Evolutionary conservation across 2,888 invertebrate species (phyloP), one percentile per base, ranked within the genome.

Genomic region (Horisme vitalbata): DNA sequence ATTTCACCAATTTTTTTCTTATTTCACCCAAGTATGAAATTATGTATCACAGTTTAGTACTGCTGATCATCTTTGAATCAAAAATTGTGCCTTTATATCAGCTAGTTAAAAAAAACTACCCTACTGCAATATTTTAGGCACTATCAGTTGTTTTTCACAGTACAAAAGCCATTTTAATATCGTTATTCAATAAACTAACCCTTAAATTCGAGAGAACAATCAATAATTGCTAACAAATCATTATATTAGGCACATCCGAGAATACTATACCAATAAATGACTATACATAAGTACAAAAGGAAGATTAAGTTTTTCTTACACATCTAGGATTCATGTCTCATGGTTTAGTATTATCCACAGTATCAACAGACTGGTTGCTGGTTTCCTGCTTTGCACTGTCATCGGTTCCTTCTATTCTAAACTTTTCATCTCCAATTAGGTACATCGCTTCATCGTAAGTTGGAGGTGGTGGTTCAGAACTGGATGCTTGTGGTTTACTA

Each of bases 391-490:
- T 88, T 50, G 71, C 71, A 65, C 61, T 74, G n/a, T 72, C 71
- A 50, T 80, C 79, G 61, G 65, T 71, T 68, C 71, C 80, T 28
- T 72, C 74, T 36, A 71, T 65, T 39, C 59, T 65, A 30, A 74
- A 64, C 61, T 90, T 90, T 47, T 83, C 87, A 68, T 89, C 88
- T 47, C 79, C 87, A 63, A 91, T 88, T 8, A 91, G 79, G 57
- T 86, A 90, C 88, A 91, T 90, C 0, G 93, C 93, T 84, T 93
- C 93, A 62, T 92, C 92, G 65, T 93, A 93, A 8, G 92, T 90
- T 0, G 93, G 93, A 2, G 93, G 93, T 7, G 92, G 92, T 18
- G 89, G 81, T 66, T 92, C 92, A 9, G 91, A 90, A 43, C 84
- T 82, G 28, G 89, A 89, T 8, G 87, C 73, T 45, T 86, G 83